Conservation (phyloP, 2,113 vertebrate genomes). For the Cyphomyrus plagiostoma region DNA sequence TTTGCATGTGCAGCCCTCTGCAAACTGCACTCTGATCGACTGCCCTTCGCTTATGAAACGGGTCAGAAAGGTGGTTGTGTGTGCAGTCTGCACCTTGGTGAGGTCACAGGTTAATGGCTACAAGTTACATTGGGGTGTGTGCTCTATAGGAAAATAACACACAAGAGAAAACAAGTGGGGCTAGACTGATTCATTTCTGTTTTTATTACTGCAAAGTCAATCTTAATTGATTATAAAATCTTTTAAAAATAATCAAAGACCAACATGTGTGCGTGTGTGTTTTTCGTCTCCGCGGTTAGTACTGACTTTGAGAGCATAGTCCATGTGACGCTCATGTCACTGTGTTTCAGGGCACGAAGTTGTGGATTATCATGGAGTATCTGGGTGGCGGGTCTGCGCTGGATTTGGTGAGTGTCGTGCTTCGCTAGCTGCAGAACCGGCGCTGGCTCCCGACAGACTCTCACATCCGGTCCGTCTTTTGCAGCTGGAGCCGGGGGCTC, state of each 20-base stretch:
- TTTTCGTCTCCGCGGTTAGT: background rate
- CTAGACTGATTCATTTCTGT: background rate
- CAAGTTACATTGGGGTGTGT: background rate
- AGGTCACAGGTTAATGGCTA: background rate
- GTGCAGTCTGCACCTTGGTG: background rate
- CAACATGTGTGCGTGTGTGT: background rate
- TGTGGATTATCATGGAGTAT: conserved; percentile 56
- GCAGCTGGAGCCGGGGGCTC: conserved; percentile 63
- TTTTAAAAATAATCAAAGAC: background rate
- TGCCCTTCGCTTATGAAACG: background rate
- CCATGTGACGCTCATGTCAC: background rate
- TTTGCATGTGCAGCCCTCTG: background rate
- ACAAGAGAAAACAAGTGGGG: background rate
- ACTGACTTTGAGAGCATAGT: background rate
- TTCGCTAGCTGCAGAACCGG: background rate
- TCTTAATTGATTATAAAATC: background rate
- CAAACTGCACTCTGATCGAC: background rate
- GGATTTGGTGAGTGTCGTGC: conserved; percentile 74
- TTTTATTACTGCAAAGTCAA: background rate
- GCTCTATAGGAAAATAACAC: background rate
- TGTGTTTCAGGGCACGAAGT: conserved; percentile 78
- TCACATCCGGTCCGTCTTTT: background rate
- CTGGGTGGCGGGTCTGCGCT: conserved; percentile 87
- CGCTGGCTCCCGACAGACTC: background rate
- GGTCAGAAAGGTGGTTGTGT: background rate